Base-by-base conservation (phyloP, 2,113 vertebrate genomes). In the Malurus cyaneus region DNA sequence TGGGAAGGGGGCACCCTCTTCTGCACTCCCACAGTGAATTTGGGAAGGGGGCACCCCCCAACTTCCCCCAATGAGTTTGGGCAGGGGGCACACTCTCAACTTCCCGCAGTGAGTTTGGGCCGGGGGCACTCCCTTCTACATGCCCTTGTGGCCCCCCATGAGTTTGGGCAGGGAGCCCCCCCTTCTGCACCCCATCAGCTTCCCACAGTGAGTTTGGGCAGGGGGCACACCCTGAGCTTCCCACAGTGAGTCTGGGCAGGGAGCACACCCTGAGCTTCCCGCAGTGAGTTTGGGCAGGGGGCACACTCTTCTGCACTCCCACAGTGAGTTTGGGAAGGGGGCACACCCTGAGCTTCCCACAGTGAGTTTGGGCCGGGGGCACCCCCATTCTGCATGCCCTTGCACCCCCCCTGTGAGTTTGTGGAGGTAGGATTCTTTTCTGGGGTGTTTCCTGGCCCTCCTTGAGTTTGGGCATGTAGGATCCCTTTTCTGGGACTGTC, bases 81-180 rank as follows among this genome's bases (percentile, higher is more conserved):
- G 39, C 39, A 39, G 39, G 39, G 39, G 10, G 39, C 39, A 39
- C 39, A 11, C 39, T 11, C 96, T 99, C 61, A 89, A 97, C 15
- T 99, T 99, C 19, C 65, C 96, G 12, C 98, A 99, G 99, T 99
- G 94, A 98, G 99, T 80, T 1, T 0, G 16, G 20, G 36, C 1
- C 0, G 4, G 25, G 26, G 5, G 31, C 2, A 17, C 1, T 12
- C 1, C 5, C 15, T 66, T 52, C 26, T 59, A 18, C 18, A 19
- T 28, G 10, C 34, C 10, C 36, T n/a, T 7, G 26, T 31, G 42
- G 31, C 9, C 69, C 96, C n/a, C 98, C 98, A 98, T 98, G 94
- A 98, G 98, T n/a, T 7, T 3, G 11, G 39, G 67, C n/a, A 18
- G 13, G 21, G 39, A 11, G 39, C 10, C 11, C 39, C 5, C 39